Conservation (phyloP, 2,888 invertebrate species). For the Ormyrus rosae region DNA sequence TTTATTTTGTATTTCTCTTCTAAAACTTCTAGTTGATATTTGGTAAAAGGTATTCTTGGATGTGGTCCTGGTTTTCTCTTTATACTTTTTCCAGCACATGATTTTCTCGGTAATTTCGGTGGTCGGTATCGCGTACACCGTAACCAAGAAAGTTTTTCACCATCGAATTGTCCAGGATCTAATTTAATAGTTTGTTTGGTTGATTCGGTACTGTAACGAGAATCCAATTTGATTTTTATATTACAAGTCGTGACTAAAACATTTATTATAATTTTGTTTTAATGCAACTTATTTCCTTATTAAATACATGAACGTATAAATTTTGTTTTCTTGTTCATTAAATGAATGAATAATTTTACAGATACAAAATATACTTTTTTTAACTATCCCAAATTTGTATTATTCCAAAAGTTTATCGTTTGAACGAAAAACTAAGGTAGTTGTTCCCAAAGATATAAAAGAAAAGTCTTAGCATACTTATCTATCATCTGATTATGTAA, state of each 20-base stretch:
- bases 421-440: no score
- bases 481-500: no score
- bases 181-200: not conserved
- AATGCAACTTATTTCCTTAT: not conserved
- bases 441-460: no score
- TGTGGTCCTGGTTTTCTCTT: slow-evolving; percentile 69
- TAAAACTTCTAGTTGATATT: slow-evolving; percentile 81
- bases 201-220: not conserved
- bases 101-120: slow-evolving; percentile 83
- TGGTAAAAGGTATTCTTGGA: slow-evolving; percentile 84
- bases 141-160: slow-evolving; percentile 78
- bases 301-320: not conserved
- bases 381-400: no score
- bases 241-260: not conserved
- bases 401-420: no score
- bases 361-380: no score
- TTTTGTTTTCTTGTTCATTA: no score
- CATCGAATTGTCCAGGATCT: not conserved
- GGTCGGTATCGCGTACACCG: slow-evolving; percentile 85
- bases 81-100: slow-evolving; percentile 58
- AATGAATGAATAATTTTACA: not conserved
- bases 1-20: slow-evolving; percentile 83
- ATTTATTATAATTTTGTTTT: not conserved
- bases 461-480: no score
- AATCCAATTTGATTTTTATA: no score